Base-by-base conservation (phyloP, 2,888 invertebrate genomes). In the Pollenia angustigena region DNA sequence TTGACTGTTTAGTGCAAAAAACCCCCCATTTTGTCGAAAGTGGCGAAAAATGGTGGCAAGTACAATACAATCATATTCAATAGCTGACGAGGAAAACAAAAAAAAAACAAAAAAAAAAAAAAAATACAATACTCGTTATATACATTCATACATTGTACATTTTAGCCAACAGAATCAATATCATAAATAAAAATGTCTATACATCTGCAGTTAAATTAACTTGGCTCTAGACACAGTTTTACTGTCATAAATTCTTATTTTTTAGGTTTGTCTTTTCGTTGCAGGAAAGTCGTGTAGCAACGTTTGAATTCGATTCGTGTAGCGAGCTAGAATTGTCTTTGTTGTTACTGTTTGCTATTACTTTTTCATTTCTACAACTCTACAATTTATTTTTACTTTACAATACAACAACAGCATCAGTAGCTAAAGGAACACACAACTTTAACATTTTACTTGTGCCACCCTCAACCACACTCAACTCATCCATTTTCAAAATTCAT, bases 401-500 rank as follows among this genome's bases (percentile, higher is more conserved):
- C 16, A 71, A n/a, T 16, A 32, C 6, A 48, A 68, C n/a, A 46
- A 48, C 46, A 78, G 46, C 62, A 6, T 32, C 60, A 71, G n/a
- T 12, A 32, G 9, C 71, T 56, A 2, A 16, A 12, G 7, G 16
- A 72, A 14, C 66, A 46, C 6, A 71, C 44, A 75, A 42, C 60
- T 75, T 69, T 75, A 68, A 85, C 69, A 66, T 64, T 71, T 56
- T 85, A 46, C 48, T 42, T 18, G 23, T 42, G 52, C n/a, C 40
- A 54, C 40, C n/a, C 12, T 40, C 10, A 18, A 1, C 11, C n/a
- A 2, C 6, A 7, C 40, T 18, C 66, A 50, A 10, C 23, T 9
- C 14, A 64, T 23, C 42, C 16, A 46, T 60, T 76, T 71, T 23
- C 18, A 60, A 69, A 72, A 74, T 42, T 40, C 76, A 85, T 72